Conservation (phyloP, 2,797 vertebrate species). For the Aplochiton taeniatus region DNA sequence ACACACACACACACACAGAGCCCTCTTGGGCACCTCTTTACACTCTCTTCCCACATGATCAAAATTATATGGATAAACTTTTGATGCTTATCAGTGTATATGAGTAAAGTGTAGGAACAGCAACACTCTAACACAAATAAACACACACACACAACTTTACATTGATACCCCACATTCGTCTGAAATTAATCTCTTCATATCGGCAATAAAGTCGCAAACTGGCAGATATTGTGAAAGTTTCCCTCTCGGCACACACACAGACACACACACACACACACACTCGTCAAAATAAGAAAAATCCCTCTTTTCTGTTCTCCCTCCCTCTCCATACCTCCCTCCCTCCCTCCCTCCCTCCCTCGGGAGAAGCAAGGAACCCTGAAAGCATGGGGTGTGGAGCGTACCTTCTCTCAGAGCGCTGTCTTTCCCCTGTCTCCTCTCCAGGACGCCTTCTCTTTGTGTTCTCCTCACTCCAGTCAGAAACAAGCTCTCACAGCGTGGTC, state of each 20-base stretch:
- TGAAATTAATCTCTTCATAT: constrained; percentile 31
- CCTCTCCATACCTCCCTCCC: too few species aligned
- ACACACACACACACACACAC: constrained; percentile 1
- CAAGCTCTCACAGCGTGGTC: constrained; percentile 52
- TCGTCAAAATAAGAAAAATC: background rate
- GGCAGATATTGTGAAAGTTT: too few species aligned
- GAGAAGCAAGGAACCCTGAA: constrained; percentile 10
- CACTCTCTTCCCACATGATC: too few species aligned
- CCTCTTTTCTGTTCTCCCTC: background rate
- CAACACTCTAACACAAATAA: too few species aligned
- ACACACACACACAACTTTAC: constrained; percentile 12
- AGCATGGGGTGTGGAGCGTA: constrained; percentile 34
- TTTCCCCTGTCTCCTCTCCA: constrained; percentile 7
- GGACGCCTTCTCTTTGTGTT: constrained; percentile 22
- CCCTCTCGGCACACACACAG: background rate
- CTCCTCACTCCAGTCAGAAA: constrained; percentile 27
- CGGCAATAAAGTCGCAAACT: too few species aligned
- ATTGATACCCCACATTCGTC: constrained; percentile 20
- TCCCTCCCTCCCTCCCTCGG: background rate
- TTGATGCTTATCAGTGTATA: too few species aligned
- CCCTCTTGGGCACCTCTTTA: too few species aligned
- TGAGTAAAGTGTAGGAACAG: too few species aligned
- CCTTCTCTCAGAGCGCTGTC: constrained; percentile 30
- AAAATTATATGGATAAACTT: too few species aligned
- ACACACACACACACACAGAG: too few species aligned